These are phyloP conservation scores for Coccyzus lansbergi DNA, from an alignment of 2,797 vertebrate genomes.

Conservation along the genomic window DNA sequence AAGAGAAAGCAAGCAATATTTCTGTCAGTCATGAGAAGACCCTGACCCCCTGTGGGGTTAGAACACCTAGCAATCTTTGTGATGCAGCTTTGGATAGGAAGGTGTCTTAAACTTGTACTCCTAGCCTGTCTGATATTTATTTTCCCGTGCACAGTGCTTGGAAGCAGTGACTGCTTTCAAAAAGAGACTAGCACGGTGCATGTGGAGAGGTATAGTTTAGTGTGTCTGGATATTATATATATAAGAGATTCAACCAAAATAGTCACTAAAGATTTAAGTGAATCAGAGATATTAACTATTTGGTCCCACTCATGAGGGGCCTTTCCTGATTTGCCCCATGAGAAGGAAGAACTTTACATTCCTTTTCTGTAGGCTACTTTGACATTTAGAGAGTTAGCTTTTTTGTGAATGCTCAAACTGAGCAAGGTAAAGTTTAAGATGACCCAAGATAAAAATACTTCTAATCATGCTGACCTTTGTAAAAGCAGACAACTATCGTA, in stretches of 20 bases:
- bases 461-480: background rate
- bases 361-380: background rate
- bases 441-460: background rate
- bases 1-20: background rate
- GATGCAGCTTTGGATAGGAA: background rate
- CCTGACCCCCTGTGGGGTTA: fast-evolving
- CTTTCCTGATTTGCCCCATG: background rate
- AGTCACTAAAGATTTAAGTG: background rate
- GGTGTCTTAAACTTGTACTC: background rate
- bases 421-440: background rate
- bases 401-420: background rate
- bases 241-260: background rate
- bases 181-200: background rate
- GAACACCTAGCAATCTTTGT: background rate
- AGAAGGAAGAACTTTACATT: background rate
- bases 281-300: background rate
- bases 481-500: background rate
- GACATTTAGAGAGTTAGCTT: background rate
- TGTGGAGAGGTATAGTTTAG: background rate
- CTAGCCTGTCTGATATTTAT: background rate
- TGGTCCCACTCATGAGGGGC: background rate
- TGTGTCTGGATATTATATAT: background rate
- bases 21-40: background rate
- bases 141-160: background rate
- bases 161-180: background rate